A percentile compares a stretch with the other conserved stretches of the same genome.
Conservation (phyloP, 1,140 invertebrate species). For the Aradophagus sp. region DNA sequence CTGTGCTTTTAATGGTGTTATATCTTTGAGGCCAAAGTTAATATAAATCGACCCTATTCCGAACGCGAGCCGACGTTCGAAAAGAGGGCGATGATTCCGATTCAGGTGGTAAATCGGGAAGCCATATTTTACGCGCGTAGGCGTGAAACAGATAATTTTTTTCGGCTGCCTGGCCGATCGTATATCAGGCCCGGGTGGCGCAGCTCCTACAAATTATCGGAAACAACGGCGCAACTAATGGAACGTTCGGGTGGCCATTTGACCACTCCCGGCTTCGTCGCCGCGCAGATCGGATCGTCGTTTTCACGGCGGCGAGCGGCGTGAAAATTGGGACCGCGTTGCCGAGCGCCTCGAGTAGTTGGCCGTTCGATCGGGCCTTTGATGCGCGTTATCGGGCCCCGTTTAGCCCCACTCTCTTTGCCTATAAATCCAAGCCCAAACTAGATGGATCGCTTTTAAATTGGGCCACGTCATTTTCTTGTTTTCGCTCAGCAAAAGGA, state of each 20-base stretch:
- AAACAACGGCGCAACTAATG: constrained; percentile 71
- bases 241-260: constrained; percentile 64
- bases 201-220: constrained; percentile 70
- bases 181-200: constrained; percentile 63
- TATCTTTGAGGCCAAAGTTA: too few relatives aligned
- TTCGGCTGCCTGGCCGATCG: constrained; percentile 61
- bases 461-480: background rate
- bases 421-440: constrained; percentile 24
- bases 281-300: constrained; percentile 61
- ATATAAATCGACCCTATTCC: too few relatives aligned
- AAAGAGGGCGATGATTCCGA: constrained; percentile 10
- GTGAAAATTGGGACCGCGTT: constrained; percentile 50
- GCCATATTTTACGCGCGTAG: constrained; percentile 65
- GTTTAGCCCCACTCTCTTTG: constrained; percentile 17
- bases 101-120: constrained; percentile 41
- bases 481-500: background rate
- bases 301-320: constrained; percentile 63
- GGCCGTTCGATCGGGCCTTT: constrained; percentile 35
- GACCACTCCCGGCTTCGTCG: constrained; percentile 63
- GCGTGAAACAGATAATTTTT: constrained; percentile 71
- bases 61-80: too few relatives aligned
- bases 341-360: constrained; percentile 19
- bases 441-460: constrained; percentile 42
- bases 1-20: too few relatives aligned
- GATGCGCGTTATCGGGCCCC: constrained; percentile 6